Evolutionary conservation across 1,140 invertebrate genomes (phyloP).

Genomic region (Dendroctonus ponderosae): DNA sequence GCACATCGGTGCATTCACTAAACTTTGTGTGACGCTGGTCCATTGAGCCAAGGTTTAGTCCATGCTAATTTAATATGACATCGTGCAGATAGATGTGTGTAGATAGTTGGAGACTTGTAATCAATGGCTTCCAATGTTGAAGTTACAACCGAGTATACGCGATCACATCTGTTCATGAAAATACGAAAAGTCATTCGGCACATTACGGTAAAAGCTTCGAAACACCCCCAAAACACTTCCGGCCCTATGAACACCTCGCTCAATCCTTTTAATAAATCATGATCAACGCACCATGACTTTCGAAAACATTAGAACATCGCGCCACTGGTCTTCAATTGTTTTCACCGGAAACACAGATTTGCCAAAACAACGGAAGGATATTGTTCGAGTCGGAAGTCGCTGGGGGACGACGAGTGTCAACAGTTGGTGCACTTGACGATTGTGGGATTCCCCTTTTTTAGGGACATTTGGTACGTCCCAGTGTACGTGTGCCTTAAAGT

Average conservation of each 20-base stretch:
- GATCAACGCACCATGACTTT: conserved; percentile 11
- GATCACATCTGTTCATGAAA: conserved; percentile 12
- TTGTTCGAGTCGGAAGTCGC: conserved; percentile 33
- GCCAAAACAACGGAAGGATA: conserved; percentile 30
- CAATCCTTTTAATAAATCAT: conserved; percentile 28
- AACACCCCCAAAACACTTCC: conserved; percentile 8
- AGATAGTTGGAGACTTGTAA: too few relatives aligned
- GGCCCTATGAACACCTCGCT: conserved; percentile 1
- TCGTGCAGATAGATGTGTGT: too few relatives aligned
- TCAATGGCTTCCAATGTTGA: too few relatives aligned
- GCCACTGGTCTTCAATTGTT: conserved; percentile 20
- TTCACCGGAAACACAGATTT: conserved; percentile 38
- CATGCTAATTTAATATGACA: too few relatives aligned
- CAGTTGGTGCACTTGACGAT: conserved; percentile 34
- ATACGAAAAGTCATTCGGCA: conserved; percentile 12
- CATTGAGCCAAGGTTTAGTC: too few relatives aligned
- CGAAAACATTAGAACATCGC: conserved; percentile 16
- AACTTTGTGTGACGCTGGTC: too few relatives aligned
- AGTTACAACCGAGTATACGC: too few relatives aligned
- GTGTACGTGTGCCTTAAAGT: too few relatives aligned
- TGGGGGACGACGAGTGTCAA: conserved; percentile 31
- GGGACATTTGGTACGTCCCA: conserved; percentile 16
- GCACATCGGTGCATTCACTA: too few relatives aligned
- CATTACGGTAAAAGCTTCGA: conserved; percentile 21
- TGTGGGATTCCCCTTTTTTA: conserved; percentile 17